Conservation (phyloP, 2,113 vertebrate species). For the Capra hircus region DNA sequence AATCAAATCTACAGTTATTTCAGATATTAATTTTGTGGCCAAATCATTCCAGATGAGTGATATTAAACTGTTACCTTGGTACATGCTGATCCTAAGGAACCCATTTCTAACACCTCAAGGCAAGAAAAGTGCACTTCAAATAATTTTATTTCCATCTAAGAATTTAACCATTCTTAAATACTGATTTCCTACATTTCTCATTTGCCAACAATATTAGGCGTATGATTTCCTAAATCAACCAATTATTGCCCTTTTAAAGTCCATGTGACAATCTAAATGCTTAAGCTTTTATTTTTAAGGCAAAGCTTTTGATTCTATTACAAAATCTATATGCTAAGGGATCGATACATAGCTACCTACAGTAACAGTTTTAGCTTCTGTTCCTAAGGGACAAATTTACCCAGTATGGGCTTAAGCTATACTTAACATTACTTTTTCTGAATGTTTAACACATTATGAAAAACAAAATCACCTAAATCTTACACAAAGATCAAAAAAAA, state of each 20-base stretch:
- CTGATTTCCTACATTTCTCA: not conserved
- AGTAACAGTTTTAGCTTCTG: not conserved
- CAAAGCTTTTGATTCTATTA: not conserved
- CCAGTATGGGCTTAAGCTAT: not conserved
- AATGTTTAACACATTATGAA: not conserved
- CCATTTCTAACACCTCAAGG: not conserved
- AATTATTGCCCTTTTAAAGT: not conserved
- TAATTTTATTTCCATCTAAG: not conserved
- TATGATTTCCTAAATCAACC: not conserved
- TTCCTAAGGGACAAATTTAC: not conserved
- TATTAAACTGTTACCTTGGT: not conserved
- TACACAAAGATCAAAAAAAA: not conserved
- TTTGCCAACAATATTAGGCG: not conserved
- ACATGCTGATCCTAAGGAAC: not conserved
- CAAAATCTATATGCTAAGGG: not conserved
- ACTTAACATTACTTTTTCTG: not conserved
- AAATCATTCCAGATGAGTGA: not conserved
- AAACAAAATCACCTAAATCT: not conserved
- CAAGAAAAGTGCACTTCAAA: not conserved
- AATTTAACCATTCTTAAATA: not conserved
- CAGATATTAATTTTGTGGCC: not conserved
- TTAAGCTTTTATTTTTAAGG: not conserved
- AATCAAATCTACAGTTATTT: not conserved
- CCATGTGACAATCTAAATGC: not conserved
- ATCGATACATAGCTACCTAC: not conserved